Percentiles rank a stretch among this genome's conserved stretches.
These are phyloP conservation scores for Crepidodera aurea DNA, from an alignment of 2,888 invertebrate species.

Conservation along the genomic window DNA sequence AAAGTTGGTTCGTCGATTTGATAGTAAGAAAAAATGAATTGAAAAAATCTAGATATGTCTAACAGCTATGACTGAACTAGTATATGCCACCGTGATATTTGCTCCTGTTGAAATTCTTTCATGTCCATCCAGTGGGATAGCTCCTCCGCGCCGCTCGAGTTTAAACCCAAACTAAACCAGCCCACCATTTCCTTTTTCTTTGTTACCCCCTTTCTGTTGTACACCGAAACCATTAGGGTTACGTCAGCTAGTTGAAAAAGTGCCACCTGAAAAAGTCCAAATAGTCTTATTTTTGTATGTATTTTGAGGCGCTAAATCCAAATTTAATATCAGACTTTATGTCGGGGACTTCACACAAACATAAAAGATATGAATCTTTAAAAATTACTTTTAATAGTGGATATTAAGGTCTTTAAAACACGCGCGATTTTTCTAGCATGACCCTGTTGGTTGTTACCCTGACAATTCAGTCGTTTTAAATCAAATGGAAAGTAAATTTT, in stretches of 20 bases:
- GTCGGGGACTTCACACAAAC: no score
- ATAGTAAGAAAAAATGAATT: neutral
- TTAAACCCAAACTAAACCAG: conserved; percentile 93
- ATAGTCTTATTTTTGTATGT: no score
- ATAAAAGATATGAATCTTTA: no score
- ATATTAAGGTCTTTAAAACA: no score
- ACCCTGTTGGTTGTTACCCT: no score
- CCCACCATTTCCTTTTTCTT: conserved; percentile 97
- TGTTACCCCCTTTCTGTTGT: conserved; percentile 88
- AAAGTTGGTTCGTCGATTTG: neutral
- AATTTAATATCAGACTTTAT: no score
- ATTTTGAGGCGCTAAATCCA: no score
- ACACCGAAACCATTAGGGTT: conserved; percentile 92
- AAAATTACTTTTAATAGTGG: no score
- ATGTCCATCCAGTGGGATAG: conserved; percentile 93
- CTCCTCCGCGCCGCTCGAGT: conserved; percentile 92
- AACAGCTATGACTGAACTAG: conserved; percentile 73
- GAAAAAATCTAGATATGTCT: conserved; percentile 32
- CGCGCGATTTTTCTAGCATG: no score
- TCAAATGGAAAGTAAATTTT: no score
- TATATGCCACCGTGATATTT: conserved; percentile 94
- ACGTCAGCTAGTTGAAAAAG: conserved; percentile 94
- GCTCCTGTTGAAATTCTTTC: conserved; percentile 86
- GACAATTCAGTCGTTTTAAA: no score
- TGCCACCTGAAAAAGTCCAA: conserved; percentile 81